Evolutionary conservation across 2,888 invertebrate genomes (phyloP), one percentile per base, ranked within the genome.

Genomic region (Mellilla xanthometata): DNA sequence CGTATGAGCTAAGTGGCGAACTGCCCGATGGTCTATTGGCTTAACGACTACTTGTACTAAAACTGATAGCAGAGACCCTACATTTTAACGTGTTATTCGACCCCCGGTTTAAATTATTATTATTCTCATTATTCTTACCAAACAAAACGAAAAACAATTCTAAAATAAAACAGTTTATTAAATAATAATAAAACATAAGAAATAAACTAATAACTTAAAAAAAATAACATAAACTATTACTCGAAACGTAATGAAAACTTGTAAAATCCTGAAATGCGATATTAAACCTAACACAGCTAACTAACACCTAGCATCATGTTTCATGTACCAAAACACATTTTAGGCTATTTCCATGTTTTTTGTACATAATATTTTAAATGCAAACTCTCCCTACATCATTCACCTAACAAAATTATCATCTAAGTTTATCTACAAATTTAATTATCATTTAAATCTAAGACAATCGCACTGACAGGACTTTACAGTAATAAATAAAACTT

Each of bases 81-180:
- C n/a, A n/a, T n/a, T n/a, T n/a, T n/a, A n/a, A n/a, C n/a, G 15
- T 19, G 3, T 19, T 6, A 19, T 19, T 19, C 15, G 6, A 19
- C 15, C 6, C 15, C 6, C 6, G 6, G 15, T 5, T 19, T 3
- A 5, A 19, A 15, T 5, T 15, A 15, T 3, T n/a, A 8, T 24
- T 3, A 24, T 24, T 24, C 1, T 3, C 3, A 1, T 31, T 19
- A 9, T 23, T 0, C 9, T 0, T 11, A 5, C 9, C 2, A 15
- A 36, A 23, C 5, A 33, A 53, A 32, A 53, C 53, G 58, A 34
- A 28, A 39, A 56, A 51, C 39, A 49, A 56, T 51, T 52, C 53
- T 54, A 65, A 67, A 71, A 69, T 71, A 75, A 73, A 75, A 67
- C 66, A 65, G 62, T 74, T 71, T 75, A 76, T 71, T 74, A 72